Evolutionary conservation across 2,797 vertebrate species (phyloP).

Genomic region (Lindbergichthys nudifrons): DNA sequence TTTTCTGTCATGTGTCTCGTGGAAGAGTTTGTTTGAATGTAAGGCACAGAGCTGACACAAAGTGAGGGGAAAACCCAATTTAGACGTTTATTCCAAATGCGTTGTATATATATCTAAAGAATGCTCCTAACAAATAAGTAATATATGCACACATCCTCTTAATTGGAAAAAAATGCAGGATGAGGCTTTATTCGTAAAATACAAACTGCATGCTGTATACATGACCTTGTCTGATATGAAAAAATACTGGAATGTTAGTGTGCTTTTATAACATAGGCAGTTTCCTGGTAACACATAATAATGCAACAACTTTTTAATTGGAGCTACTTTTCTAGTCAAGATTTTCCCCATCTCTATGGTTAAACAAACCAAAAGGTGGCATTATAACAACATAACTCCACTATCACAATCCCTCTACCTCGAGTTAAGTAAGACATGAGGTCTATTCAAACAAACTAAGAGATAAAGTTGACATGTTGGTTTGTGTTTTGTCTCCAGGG

Average conservation of each 20-base stretch:
- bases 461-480: slow-evolving; percentile 38
- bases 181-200: background rate
- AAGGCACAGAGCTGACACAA: too few relatives aligned
- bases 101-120: background rate
- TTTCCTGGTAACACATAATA: background rate
- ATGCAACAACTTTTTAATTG: background rate
- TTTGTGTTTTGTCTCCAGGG: slow-evolving; percentile 44
- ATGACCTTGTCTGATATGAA: background rate
- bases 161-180: too few relatives aligned
- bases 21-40: too few relatives aligned
- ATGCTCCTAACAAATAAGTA: background rate
- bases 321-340: background rate
- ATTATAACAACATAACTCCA: background rate
- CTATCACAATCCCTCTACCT: background rate
- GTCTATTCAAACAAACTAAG: slow-evolving; percentile 40
- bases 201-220: background rate
- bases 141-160: background rate
- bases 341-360: background rate
- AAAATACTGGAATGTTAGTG: background rate
- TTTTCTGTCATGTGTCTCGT: background rate
- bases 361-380: background rate
- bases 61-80: too few relatives aligned
- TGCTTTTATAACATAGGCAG: too few relatives aligned
- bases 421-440: background rate
- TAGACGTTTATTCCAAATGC: background rate